Percentiles rank a stretch among this genome's conserved stretches.
phyloP scores from a whole-genome alignment of 2,888 invertebrate species.

The Copidosoma aretas region DNA sequence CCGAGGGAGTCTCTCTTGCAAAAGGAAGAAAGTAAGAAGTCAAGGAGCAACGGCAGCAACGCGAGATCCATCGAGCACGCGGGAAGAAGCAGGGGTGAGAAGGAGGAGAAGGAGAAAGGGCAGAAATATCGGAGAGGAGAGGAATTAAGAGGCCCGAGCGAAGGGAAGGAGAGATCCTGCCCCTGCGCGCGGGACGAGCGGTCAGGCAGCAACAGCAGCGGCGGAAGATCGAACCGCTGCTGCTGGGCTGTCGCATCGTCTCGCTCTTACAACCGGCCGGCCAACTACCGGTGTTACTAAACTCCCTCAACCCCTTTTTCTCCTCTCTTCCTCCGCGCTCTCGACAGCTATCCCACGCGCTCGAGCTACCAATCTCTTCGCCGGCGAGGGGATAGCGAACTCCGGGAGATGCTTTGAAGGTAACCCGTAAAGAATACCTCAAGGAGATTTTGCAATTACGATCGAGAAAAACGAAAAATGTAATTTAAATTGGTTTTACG shows the following conservation, averaged over 20 bases:
- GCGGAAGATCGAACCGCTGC: background rate
- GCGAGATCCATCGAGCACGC: background rate
- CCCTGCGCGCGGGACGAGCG: background rate
- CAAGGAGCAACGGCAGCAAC: no score
- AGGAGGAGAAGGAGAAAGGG: background rate
- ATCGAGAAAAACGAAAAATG: no score
- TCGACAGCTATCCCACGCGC: no score
- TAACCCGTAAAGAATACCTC: no score
- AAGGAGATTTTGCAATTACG: no score
- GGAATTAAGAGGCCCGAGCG: conserved; percentile 6
- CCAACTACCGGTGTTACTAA: conserved; percentile 38
- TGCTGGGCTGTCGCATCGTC: conserved; percentile 24
- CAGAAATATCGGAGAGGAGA: background rate
- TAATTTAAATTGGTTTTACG: no score
- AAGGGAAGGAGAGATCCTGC: background rate
- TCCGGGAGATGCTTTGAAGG: no score
- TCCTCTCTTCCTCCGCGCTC: background rate
- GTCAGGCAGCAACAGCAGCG: background rate
- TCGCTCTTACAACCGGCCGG: conserved; percentile 36
- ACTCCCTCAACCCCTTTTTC: conserved; percentile 6
- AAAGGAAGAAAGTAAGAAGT: no score
- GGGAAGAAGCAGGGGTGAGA: background rate
- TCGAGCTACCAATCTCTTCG: no score
- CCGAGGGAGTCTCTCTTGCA: background rate
- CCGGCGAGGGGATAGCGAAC: no score